Percentiles rank a stretch among this genome's conserved stretches.
These are phyloP conservation scores for Eremobia ochroleuca DNA, from an alignment of 2,888 invertebrate genomes.

Conservation along the genomic window DNA sequence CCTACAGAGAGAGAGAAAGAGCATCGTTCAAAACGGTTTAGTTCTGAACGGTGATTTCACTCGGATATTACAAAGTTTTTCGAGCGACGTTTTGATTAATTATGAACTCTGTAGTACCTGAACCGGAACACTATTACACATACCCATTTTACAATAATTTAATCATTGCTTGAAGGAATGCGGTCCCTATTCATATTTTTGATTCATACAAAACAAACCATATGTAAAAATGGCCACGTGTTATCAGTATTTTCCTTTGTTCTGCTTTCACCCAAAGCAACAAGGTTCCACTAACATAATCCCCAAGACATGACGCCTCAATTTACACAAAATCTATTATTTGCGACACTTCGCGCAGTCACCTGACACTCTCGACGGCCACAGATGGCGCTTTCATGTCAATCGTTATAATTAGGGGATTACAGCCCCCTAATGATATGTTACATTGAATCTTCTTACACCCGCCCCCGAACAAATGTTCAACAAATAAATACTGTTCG, in stretches of 20 bases:
- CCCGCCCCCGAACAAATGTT: slow-evolving; percentile 89
- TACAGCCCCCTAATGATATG: slow-evolving; percentile 89
- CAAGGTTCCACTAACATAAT: slow-evolving; percentile 53
- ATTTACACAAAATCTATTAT: slow-evolving; percentile 71
- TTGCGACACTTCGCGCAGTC: slow-evolving; percentile 75
- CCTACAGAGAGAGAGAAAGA: neutral
- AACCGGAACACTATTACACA: neutral
- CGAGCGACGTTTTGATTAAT: neutral
- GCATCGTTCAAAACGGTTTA: neutral
- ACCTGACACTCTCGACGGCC: slow-evolving; percentile 87
- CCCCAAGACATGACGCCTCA: slow-evolving; percentile 68
- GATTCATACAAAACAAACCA: slow-evolving; percentile 6
- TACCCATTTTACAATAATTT: neutral
- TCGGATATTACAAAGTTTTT: neutral
- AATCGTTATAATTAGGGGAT: slow-evolving; percentile 91
- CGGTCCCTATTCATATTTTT: neutral
- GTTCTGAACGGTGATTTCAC: neutral
- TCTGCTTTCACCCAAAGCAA: slow-evolving; percentile 14
- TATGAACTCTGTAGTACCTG: neutral
- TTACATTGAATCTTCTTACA: slow-evolving; percentile 89
- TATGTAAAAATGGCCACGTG: slow-evolving; percentile 19
- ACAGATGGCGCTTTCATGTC: slow-evolving; percentile 90
- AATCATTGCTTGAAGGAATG: neutral
- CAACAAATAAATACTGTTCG: slow-evolving; percentile 83
- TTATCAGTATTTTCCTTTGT: slow-evolving; percentile 13